A percentile compares a stretch with the other conserved stretches of the same genome.
phyloP scores from a whole-genome alignment of 2,888 invertebrate genomes.

The Nephrotoma appendiculata region DNA sequence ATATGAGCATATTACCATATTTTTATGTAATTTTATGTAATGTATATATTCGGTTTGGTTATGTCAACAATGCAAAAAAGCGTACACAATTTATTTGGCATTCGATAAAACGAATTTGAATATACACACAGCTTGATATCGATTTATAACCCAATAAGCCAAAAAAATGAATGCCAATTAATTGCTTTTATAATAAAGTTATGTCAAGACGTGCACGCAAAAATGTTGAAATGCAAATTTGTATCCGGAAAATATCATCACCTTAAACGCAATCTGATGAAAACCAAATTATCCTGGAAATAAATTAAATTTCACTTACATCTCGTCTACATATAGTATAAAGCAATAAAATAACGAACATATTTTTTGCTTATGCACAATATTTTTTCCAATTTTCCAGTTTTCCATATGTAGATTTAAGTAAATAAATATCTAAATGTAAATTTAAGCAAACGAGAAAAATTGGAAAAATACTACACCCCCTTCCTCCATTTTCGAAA shows the following conservation, averaged over 20 bases:
- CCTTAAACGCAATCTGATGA: neutral
- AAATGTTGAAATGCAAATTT: neutral
- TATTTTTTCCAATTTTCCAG: neutral
- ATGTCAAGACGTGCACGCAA: neutral
- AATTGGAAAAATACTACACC: neutral
- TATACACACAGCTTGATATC: neutral
- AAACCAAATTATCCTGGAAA: neutral
- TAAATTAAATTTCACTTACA: neutral
- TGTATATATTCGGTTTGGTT: neutral
- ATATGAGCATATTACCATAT: neutral
- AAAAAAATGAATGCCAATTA: neutral
- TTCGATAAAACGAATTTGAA: neutral
- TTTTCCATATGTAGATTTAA: neutral
- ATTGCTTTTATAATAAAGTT: no score
- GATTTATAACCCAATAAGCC: neutral
- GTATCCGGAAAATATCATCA: neutral
- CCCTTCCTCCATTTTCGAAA: neutral
- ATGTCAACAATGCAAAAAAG: neutral
- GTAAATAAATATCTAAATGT: neutral
- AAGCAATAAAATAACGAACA: neutral
- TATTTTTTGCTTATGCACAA: neutral
- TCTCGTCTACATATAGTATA: neutral
- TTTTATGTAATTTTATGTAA: neutral
- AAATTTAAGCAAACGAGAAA: neutral
- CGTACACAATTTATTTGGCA: no score